A percentile compares a stretch with the other conserved stretches of the same genome.
Conservation (phyloP, 1,140 invertebrate genomes). For the Bemisia tabaci region DNA sequence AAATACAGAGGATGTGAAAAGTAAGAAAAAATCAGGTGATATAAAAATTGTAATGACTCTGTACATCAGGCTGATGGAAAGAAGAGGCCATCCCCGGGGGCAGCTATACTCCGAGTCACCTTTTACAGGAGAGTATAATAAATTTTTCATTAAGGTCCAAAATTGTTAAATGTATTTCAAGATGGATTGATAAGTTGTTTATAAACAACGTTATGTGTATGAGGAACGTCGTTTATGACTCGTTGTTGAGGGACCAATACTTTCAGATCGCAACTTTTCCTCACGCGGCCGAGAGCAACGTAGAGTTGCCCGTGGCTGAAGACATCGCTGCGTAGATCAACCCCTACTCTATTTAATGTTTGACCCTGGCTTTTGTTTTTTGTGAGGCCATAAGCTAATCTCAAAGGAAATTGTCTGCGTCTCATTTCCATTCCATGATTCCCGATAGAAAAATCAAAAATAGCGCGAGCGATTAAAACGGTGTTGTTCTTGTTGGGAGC, state of each 20-base stretch:
- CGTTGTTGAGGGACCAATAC: neutral
- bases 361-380: constrained; percentile 32
- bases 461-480: neutral
- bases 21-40: no score
- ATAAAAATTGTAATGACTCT: no score
- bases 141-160: no score
- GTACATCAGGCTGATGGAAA: no score
- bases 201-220: neutral
- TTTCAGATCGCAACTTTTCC: neutral
- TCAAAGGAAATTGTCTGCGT: constrained; percentile 4
- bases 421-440: neutral
- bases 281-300: neutral
- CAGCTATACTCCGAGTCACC: no score
- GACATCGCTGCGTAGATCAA: neutral
- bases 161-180: no score
- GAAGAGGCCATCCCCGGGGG: no score
- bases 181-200: neutral
- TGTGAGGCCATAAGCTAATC: constrained; percentile 1
- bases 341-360: constrained; percentile 7
- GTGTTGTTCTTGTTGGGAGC: neutral
- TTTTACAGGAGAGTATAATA: no score
- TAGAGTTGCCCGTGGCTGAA: constrained; percentile 5
- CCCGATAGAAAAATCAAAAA: neutral
- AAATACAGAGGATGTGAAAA: no score
- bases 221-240: neutral